Conservation (phyloP, 2,113 vertebrate species). For the Elachura formosa region DNA sequence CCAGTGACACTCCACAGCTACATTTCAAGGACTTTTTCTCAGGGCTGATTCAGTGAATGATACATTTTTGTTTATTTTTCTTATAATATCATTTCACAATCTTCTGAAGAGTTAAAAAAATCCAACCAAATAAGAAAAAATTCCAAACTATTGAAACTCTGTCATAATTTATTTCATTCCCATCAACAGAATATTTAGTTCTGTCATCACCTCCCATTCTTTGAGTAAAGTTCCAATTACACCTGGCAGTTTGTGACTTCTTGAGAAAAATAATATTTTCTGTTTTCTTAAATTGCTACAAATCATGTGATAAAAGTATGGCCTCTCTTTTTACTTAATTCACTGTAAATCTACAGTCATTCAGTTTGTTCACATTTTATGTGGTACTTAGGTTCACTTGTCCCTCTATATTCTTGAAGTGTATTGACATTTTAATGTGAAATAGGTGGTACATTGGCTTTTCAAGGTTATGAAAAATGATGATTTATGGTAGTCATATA, state of each 20-base stretch:
- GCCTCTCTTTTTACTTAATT: background rate
- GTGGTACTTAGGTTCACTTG: background rate
- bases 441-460: background rate
- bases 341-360: background rate
- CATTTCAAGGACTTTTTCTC: background rate
- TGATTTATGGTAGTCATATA: slow-evolving; percentile 21
- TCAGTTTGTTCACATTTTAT: background rate
- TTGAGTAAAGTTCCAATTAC: background rate
- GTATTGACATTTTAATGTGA: slow-evolving; percentile 22
- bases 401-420: background rate
- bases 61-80: background rate
- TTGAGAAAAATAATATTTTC: background rate
- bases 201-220: background rate
- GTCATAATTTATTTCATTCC: background rate
- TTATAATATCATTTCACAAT: background rate
- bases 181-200: background rate
- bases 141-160: background rate
- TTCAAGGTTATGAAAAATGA: background rate
- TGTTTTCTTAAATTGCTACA: background rate
- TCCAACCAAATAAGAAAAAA: fast-evolving
- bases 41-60: background rate
- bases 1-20: background rate
- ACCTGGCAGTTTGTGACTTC: background rate
- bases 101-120: background rate
- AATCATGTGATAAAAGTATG: background rate